Conservation (phyloP, 2,797 vertebrate genomes). For the Champsocephalus esox region DNA sequence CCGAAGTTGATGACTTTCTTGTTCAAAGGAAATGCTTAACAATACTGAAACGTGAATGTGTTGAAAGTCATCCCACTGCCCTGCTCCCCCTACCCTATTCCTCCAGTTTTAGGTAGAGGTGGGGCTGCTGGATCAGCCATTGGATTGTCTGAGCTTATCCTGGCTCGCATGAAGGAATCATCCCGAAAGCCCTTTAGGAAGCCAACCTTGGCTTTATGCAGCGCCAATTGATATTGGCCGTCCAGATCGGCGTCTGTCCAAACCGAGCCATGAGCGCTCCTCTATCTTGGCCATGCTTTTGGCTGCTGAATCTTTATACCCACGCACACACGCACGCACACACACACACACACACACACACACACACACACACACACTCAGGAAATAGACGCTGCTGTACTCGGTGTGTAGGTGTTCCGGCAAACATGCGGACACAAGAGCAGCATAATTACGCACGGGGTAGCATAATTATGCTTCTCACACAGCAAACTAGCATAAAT, state of each 20-base stretch:
- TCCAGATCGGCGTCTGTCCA: slow-evolving; percentile 62
- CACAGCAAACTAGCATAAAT: slow-evolving; percentile 52
- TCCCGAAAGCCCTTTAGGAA: slow-evolving; percentile 75
- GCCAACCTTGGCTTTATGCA: slow-evolving; percentile 60
- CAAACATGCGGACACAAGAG: slow-evolving; percentile 46
- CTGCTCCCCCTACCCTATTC: slow-evolving; percentile 12
- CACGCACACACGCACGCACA: not conserved
- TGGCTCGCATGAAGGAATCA: slow-evolving; percentile 63
- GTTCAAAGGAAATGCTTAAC: not conserved
- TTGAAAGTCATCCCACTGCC: not conserved
- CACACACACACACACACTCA: slow-evolving; percentile 12
- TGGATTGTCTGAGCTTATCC: slow-evolving; percentile 68
- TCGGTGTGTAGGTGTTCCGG: slow-evolving; percentile 57
- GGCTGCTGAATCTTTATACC: slow-evolving; percentile 46
- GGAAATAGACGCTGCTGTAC: slow-evolving; percentile 55
- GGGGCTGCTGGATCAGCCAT: slow-evolving; percentile 35
- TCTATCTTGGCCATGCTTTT: slow-evolving; percentile 60
- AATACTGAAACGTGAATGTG: not conserved
- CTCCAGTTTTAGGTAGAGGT: slow-evolving; percentile 26
- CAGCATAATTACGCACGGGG: slow-evolving; percentile 57
- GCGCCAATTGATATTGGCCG: slow-evolving; percentile 58
- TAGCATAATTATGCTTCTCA: slow-evolving; percentile 56
- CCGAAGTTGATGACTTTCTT: not conserved
- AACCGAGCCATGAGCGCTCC: slow-evolving; percentile 43
- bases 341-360: slow-evolving; percentile 27